phyloP scores from a whole-genome alignment of 2,888 invertebrate genomes.

The Furcula furcula region DNA sequence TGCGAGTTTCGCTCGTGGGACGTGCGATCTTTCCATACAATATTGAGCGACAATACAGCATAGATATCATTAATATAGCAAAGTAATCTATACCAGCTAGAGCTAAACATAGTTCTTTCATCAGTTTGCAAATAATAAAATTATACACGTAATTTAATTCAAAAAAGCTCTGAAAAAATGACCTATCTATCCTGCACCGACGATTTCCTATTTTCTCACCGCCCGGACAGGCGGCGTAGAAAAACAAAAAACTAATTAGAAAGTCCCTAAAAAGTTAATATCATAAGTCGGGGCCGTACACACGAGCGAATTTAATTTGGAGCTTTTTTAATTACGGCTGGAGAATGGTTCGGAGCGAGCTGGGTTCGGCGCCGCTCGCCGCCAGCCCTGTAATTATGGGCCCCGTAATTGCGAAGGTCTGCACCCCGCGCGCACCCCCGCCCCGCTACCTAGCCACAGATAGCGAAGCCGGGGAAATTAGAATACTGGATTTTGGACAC shows the following conservation, averaged over 20 bases:
- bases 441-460: constrained; percentile 54
- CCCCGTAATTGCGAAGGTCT: constrained; percentile 75
- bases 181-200: constrained; percentile 10
- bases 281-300: constrained; percentile 73
- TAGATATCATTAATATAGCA: no score
- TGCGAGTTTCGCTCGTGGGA: no score
- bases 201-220: constrained; percentile 53
- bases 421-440: constrained; percentile 44
- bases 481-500: constrained; percentile 32
- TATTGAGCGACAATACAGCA: no score
- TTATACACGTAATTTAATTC: not conserved
- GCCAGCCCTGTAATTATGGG: constrained; percentile 80
- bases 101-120: no score
- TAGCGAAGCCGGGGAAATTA: constrained; percentile 53
- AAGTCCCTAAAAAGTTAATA: constrained; percentile 78
- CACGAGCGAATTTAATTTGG: constrained; percentile 81
- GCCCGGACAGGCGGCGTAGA: constrained; percentile 31
- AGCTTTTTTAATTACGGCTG: constrained; percentile 80
- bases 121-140: not conserved
- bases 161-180: constrained; percentile 15
- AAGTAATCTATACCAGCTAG: no score
- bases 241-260: constrained; percentile 76
- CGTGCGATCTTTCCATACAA: no score
- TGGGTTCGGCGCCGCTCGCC: constrained; percentile 75
- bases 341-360: constrained; percentile 67